Evolutionary conservation across 2,113 vertebrate species (phyloP), one percentile per base, ranked within the genome.

Genomic region (Prietella phreatophila): DNA sequence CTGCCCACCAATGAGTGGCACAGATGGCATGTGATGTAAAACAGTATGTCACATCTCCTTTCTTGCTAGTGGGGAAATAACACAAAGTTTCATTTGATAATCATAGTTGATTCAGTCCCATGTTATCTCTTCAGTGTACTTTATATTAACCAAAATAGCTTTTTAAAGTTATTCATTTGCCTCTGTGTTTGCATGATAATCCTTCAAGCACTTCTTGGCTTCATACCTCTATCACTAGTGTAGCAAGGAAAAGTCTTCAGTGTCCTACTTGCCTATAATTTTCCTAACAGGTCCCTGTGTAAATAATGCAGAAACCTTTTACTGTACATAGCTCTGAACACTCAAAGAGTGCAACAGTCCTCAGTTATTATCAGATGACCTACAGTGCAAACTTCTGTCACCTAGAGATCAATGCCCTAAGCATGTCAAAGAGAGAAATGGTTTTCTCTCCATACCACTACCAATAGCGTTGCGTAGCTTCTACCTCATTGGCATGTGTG

Each of bases 1-100:
- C 81, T 80, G 55, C 85, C 78, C 79, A 84, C 91, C 89, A 92
- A 90, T 92, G 27, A 75, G 65, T 81, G 17, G 61, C 73, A 63
- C 63, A 80, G 86, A 88, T 85, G 33, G 14, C 42, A 56, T 27
- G 47, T 87, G 85, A 83, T 84, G 87, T 63, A 82, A 88, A 84
- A n/a, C 78, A 53, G 20, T 78, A 69, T 76, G 84, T 85, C 86
- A 61, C 36, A 87, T 60, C 67, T 78, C 17, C 39, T 22, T 82
- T 87, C 33, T 79, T 69, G 65, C 88, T 87, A 33, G 69, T 47
- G 81, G 47, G 39, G 47, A 71, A 67, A 67, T 80, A 87, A 87
- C 3, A 11, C 25, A 17, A 73, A 55, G 27, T 55, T 80, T 50
- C 47, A 50, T 50, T 6, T 55, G 50, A 10, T 15, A 56, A 56